A percentile compares a stretch with the other conserved stretches of the same genome.
phyloP scores from a whole-genome alignment of 2,113 vertebrate species.

The Henicopernis longicauda region DNA sequence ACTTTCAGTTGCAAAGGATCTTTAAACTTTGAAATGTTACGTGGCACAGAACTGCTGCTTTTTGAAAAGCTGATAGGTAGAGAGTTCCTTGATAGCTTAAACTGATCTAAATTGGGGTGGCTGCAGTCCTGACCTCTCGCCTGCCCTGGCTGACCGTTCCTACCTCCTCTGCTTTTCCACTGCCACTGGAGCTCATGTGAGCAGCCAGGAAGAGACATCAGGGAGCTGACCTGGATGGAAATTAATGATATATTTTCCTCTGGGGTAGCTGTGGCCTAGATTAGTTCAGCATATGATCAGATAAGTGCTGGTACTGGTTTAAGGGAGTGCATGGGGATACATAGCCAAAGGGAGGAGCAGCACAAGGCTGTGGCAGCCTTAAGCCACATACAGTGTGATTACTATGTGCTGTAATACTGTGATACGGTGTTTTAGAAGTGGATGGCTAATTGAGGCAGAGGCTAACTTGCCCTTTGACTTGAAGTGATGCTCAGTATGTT shows the following conservation, averaged over 20 bases:
- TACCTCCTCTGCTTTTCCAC: not conserved
- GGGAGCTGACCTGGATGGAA: slow-evolving; percentile 45
- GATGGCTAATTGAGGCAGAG: not conserved
- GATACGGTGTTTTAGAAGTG: not conserved
- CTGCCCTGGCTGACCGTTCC: not conserved
- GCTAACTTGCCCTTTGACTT: not conserved
- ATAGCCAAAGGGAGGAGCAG: not conserved
- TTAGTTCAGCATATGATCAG: not conserved
- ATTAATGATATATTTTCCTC: not conserved
- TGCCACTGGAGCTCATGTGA: not conserved
- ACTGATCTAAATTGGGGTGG: not conserved
- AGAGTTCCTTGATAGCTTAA: not conserved
- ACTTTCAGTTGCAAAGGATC: not conserved
- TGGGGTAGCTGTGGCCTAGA: slow-evolving; percentile 27
- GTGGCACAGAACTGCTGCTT: not conserved
- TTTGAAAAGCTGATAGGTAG: not conserved
- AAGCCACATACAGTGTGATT: accelerated
- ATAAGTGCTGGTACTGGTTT: not conserved
- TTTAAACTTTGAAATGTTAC: not conserved
- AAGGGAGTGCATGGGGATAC: not conserved
- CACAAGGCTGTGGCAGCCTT: not conserved
- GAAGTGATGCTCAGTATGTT: not conserved
- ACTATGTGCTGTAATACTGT: accelerated
- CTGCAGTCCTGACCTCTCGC: not conserved
- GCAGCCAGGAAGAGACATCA: not conserved